Conservation (phyloP, 1,140 invertebrate species). For the fruit fly (Drosophila melanogaster) region Release_6_plus_ISO1_MT NT_033779.5:19328501-19329000, state of each 20-base stretch:
- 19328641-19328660: constrained; percentile 52
- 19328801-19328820: too few relatives aligned
- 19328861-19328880: not conserved
- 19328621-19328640: constrained; percentile 46
- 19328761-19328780: too few relatives aligned
- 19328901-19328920: constrained; percentile 60
- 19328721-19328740: not conserved
- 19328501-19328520: constrained; percentile 34
- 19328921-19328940: constrained; percentile 54
- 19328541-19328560: constrained; percentile 53
- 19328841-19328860: constrained; percentile 25
- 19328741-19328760: too few relatives aligned
- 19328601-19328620: constrained; percentile 36
- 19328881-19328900: constrained; percentile 19
- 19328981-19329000: constrained; percentile 30
- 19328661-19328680: constrained; percentile 34
- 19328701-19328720: constrained; percentile 39
- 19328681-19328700: constrained; percentile 35
- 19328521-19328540: constrained; percentile 79
- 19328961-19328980: constrained; percentile 53
- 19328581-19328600: constrained; percentile 38
- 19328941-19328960: constrained; percentile 62
- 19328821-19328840: too few relatives aligned
- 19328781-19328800: too few relatives aligned
- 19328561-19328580: constrained; percentile 46